Evolutionary conservation across 2,888 invertebrate genomes (phyloP), one percentile per base, ranked within the genome.

Genomic region (Pediacus dermestoides): DNA sequence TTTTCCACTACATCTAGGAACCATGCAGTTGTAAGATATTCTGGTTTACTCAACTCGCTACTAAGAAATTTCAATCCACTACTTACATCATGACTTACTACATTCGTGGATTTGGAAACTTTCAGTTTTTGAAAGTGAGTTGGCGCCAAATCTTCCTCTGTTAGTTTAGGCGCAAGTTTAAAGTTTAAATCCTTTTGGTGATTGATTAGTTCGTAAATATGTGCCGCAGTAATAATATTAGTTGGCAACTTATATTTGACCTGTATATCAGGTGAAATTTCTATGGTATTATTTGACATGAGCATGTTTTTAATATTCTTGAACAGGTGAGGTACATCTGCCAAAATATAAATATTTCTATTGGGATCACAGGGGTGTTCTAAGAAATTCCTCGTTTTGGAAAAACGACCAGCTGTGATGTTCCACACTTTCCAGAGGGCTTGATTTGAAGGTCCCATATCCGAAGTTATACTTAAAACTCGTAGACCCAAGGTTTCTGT

Each of bases 381-480:
- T 38, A 39, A 40, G 13, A 9, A 21, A 18, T 18, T 23, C 12
- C 32, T 39, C 6, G 34, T 28, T 28, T 16, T 7, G n/a, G 30
- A 35, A 34, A 43, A 16, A 30, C 30, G 26, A 11, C 39, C 40
- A 16, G 42, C 53, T 22, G 12, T 34, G 4, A 55, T 46, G 8
- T 36, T 37, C 27, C 34, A 50, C n/a, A 15, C n/a, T 37, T 27
- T 50, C 53, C 55, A 55, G 30, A 57, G 31, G 2, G 50, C 50
- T 39, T 44, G 39, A 44, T 57, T 60, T 1, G 34, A 34, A n/a
- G 49, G 8, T 7, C 54, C 53, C 58, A 56, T 57, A 40, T 59
- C 56, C 23, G 50, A 53, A 10, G 50, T 47, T 3, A 59, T 42
- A 22, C 35, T 39, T 14, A 48, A 4, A 25, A 59, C 44, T 12